Evolutionary conservation across 2,888 invertebrate species (phyloP).

Genomic region (Galerucella pusilla): DNA sequence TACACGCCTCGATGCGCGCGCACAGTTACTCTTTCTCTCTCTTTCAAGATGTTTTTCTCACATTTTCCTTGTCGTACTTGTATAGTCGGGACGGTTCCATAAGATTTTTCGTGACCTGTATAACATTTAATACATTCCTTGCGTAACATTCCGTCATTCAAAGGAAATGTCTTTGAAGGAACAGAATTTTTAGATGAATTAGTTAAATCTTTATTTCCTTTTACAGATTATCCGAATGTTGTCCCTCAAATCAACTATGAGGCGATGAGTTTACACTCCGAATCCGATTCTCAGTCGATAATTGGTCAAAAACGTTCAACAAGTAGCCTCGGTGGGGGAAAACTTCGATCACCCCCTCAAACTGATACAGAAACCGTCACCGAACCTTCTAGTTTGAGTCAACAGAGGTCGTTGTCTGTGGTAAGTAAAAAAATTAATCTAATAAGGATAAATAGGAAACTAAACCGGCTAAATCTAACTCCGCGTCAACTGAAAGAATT

Average conservation of each 20-base stretch:
- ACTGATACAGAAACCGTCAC: conserved; percentile 46
- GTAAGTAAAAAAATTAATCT: neutral
- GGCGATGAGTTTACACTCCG: conserved; percentile 52
- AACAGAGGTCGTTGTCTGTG: conserved; percentile 26
- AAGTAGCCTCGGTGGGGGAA: conserved; percentile 34
- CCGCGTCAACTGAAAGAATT: neutral
- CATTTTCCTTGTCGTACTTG: too few relatives aligned
- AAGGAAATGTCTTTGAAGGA: too few relatives aligned
- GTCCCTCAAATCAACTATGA: conserved; percentile 39
- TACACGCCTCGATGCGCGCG: too few relatives aligned
- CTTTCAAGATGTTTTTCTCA: too few relatives aligned
- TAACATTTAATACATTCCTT: too few relatives aligned
- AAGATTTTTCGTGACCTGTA: too few relatives aligned
- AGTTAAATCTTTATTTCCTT: neutral
- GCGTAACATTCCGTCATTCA: too few relatives aligned
- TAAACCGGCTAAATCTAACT: neutral
- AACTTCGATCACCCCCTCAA: conserved; percentile 48
- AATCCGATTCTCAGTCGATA: conserved; percentile 50
- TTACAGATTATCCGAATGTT: conserved; percentile 11
- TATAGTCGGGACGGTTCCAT: too few relatives aligned
- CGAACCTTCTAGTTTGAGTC: conserved; percentile 14
- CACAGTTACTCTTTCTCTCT: too few relatives aligned
- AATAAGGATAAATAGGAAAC: too few relatives aligned
- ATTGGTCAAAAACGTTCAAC: conserved; percentile 51
- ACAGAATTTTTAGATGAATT: too few relatives aligned